These are phyloP conservation scores for Eilema sororculum DNA, from an alignment of 2,888 invertebrate genomes.

Conservation along the genomic window DNA sequence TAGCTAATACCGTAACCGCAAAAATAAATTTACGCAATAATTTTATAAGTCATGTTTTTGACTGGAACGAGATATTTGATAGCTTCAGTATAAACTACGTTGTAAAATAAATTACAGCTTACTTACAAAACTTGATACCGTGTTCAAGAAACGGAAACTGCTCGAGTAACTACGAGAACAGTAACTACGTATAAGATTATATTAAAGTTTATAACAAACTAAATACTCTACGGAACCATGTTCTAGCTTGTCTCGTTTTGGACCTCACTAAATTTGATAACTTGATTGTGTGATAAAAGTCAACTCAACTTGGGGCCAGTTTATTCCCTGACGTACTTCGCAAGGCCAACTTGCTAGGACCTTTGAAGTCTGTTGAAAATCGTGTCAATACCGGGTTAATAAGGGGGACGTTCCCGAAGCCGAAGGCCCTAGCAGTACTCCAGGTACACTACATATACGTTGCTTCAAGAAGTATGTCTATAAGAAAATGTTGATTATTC, in stretches of 20 bases:
- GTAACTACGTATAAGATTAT: background rate
- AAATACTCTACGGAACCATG: constrained; percentile 3
- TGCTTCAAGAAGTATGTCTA: no score
- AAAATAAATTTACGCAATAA: no score
- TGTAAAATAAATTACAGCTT: background rate
- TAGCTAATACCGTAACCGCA: no score
- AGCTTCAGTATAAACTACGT: background rate
- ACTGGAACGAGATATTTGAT: background rate
- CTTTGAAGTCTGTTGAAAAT: constrained; percentile 32
- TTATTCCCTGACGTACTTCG: constrained; percentile 37
- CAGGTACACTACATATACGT: no score
- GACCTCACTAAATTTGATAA: constrained; percentile 44
- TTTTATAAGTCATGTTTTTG: background rate
- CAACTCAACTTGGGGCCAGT: constrained; percentile 37
- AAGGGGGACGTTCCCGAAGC: no score
- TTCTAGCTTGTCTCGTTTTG: constrained; percentile 28
- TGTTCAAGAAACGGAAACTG: background rate
- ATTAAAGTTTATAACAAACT: constrained; percentile 2
- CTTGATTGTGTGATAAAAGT: constrained; percentile 46
- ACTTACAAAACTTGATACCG: background rate
- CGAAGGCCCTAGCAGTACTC: no score
- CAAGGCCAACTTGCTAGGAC: constrained; percentile 9
- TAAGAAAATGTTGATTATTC: no score
- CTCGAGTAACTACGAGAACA: background rate
- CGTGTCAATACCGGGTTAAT: no score